Evolutionary conservation across 1,140 invertebrate genomes (phyloP), one percentile per base, ranked within the genome.

Genomic region (Anastatus disparis): DNA sequence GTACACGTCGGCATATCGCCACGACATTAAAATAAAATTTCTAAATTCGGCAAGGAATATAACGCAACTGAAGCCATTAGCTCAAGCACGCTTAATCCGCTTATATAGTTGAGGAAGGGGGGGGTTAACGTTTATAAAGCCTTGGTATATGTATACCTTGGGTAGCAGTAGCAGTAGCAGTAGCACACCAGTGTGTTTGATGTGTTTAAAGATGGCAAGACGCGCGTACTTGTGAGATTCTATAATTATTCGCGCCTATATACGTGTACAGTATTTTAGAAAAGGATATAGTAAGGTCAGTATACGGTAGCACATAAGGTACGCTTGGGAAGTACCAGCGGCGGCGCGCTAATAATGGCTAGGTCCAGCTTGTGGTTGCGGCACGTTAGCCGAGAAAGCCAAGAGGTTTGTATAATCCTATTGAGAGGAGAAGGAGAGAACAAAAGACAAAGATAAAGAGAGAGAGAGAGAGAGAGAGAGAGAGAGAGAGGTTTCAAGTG

Each of bases 371-470:
- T 82, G 81, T 74, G 83, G 82, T 84, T 79, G 75, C 75, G 27
- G 24, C 1, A 31, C 77, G 78, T 76, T 74, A 75, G 74, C 70
- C 69, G 55, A 76, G 76, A 55, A 74, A 78, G 75, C 78, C 78
- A 77, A 78, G 79, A 81, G 81, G 78, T 76, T 80, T 76, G 75
- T 10, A 63, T 84, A 84, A 83, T 83, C 81, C 79, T 77, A 82
- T 81, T 80, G 79, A 81, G 77, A 75, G 74, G 69, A 59, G 63
- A 71, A 72, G 70, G 71, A 75, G 44, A 46, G 50, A 31, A 53
- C 53, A 31, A 56, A 42, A 58, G 53, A 40, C 7, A 15, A 17
- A 2, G 42, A 3, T 22, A 35, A 2, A 22, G 24, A 38, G 50
- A 66, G 24, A 26, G 31, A 24, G 48, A 10, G 24, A 61, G 38